Evolutionary conservation across 2,888 invertebrate species (phyloP), one percentile per base, ranked within the genome.

Genomic region (Clusia tigrina): DNA sequence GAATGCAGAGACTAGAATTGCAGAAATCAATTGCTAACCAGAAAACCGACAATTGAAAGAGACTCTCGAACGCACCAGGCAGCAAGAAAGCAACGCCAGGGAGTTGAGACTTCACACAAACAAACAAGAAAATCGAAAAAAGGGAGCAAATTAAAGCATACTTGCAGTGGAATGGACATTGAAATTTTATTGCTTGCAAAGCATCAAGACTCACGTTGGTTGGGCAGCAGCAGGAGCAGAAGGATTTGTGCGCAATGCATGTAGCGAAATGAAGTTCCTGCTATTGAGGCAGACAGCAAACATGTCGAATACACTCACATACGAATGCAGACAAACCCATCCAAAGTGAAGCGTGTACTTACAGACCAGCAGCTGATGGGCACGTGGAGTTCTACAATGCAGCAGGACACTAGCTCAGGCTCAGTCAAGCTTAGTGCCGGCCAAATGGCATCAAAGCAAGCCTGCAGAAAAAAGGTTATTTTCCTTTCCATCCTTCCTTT

Each of bases 1-100:
- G 18, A 12, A 56, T 54, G n/a, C n/a, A n/a, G n/a, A 37, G 23
- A 52, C 18, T 22, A 59, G 22, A 60, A 57, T 24, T 58, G 52
- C 55, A 63, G 48, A 64, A 64, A 64, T 64, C 64, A 64, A 64
- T 64, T 64, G 60, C 54, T 57, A 23, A 60, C 42, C 59, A 53
- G 58, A 12, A 15, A 32, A 32, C 23, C 20, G 22, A 32, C 22
- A 46, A 58, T 18, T 37, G n/a, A 24, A 25, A n/a, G n/a, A n/a
- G n/a, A n/a, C n/a, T n/a, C 54, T 12, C 25, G 20, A 10, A 2
- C 6, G 48, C 48, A n/a, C n/a, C n/a, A n/a, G 48, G 22, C 18
- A 22, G 48, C 26, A 42, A 48, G 15, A 20, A 59, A 55, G 37
- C 48, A 59, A 55, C 54, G 23, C 58, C 59, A 37, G 58, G 58